These are phyloP conservation scores for Cyrtonyx montezumae DNA, from an alignment of 2,113 vertebrate species.

Conservation along the genomic window DNA sequence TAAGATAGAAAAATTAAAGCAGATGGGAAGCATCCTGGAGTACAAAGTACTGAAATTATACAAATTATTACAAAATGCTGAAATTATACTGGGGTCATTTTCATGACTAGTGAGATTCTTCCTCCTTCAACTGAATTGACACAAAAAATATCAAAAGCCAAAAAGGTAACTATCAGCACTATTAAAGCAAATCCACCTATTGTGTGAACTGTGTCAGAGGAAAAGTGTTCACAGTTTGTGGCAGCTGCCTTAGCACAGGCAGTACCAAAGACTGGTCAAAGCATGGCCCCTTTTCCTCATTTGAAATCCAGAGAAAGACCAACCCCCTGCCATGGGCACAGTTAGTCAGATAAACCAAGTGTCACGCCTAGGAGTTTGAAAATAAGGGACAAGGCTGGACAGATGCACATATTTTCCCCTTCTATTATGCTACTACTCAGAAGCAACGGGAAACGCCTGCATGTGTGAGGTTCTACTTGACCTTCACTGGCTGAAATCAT, in stretches of 20 bases:
- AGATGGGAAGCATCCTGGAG: not conserved
- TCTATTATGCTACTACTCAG: not conserved
- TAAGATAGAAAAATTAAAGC: not conserved
- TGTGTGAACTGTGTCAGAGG: not conserved
- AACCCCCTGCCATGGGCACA: not conserved
- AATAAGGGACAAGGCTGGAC: not conserved
- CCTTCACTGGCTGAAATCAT: not conserved
- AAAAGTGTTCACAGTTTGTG: fast-evolving
- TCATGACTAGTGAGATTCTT: not conserved
- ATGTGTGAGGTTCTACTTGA: not conserved
- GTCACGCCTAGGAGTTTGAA: not conserved
- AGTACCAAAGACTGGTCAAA: not conserved
- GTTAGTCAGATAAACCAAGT: not conserved
- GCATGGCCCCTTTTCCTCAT: not conserved
- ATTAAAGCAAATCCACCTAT: not conserved
- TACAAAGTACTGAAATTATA: too few species aligned
- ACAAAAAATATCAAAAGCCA: not conserved
- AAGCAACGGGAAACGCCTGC: not conserved
- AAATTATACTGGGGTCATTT: not conserved
- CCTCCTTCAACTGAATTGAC: not conserved
- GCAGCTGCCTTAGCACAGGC: not conserved
- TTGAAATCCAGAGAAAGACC: not conserved
- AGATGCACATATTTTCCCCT: not conserved
- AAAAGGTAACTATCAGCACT: not conserved
- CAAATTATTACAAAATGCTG: too few species aligned